These are phyloP conservation scores for Pseudolaguvia tuberculata DNA, from an alignment of 2,113 vertebrate species.

Conservation along the genomic window DNA sequence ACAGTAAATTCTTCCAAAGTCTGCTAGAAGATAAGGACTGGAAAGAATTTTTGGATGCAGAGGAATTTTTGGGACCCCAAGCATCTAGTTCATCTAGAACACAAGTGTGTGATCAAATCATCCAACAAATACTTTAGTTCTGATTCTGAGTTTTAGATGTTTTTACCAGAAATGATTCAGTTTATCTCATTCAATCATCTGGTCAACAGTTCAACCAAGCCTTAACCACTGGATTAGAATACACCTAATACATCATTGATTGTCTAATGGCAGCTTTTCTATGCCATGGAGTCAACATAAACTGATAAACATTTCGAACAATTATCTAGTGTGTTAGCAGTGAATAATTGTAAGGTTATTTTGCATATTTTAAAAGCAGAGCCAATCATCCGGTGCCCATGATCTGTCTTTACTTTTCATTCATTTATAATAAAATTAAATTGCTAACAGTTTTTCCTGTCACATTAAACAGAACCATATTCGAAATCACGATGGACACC, in stretches of 20 bases:
- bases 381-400: neutral
- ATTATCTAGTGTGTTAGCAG: too few relatives aligned
- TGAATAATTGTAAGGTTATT: too few relatives aligned
- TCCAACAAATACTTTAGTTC: neutral
- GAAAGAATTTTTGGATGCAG: slow-evolving; percentile 94
- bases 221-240: too few relatives aligned
- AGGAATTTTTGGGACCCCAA: slow-evolving; percentile 92
- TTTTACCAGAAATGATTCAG: too few relatives aligned
- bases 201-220: too few relatives aligned
- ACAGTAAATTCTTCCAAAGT: slow-evolving; percentile 98
- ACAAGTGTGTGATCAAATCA: slow-evolving; percentile 78
- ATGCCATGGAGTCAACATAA: too few relatives aligned
- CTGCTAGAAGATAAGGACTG: slow-evolving; percentile 93
- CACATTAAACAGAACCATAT: slow-evolving; percentile 80
- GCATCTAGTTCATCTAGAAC: slow-evolving; percentile 77
- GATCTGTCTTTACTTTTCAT: neutral
- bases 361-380: too few relatives aligned
- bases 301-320: too few relatives aligned
- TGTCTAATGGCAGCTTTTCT: too few relatives aligned
- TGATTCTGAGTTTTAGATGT: too few relatives aligned
- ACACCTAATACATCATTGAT: too few relatives aligned
- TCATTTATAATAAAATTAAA: neutral
- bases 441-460: neutral
- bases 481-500: slow-evolving; percentile 79
- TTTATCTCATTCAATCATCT: too few relatives aligned